Percentiles rank a stretch among this genome's conserved stretches.
Conservation (phyloP, 2,888 invertebrate species). For the Drosophila mulleri region DNA sequence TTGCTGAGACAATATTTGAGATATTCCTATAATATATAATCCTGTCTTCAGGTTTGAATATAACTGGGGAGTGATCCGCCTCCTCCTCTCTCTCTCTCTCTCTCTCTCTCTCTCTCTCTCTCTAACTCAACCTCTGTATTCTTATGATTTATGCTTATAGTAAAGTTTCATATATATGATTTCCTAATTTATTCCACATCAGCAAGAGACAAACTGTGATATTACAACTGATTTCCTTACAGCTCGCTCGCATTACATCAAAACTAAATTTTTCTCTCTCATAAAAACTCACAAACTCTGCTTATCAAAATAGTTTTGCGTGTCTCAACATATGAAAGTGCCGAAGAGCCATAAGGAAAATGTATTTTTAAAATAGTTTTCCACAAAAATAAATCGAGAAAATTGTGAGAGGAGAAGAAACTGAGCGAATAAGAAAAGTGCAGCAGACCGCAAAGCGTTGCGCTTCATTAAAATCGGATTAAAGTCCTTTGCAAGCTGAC, state of each 20-base stretch:
- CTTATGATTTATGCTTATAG: too few relatives aligned
- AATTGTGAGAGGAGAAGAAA: slow-evolving; percentile 20
- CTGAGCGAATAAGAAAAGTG: slow-evolving; percentile 34
- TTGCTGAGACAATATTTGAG: too few relatives aligned
- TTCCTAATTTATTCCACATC: too few relatives aligned
- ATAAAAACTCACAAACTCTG: neutral
- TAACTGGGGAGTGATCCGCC: too few relatives aligned
- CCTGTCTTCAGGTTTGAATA: too few relatives aligned
- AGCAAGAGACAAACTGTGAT: too few relatives aligned
- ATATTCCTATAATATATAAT: too few relatives aligned
- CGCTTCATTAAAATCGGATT: slow-evolving; percentile 85
- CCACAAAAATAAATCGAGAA: slow-evolving; percentile 36
- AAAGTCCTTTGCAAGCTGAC: slow-evolving; percentile 64
- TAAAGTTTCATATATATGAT: too few relatives aligned
- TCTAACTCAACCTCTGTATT: neutral
- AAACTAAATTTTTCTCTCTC: neutral
- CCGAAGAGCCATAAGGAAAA: slow-evolving; percentile 14
- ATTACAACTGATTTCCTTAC: too few relatives aligned
- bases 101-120: neutral
- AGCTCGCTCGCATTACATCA: too few relatives aligned
- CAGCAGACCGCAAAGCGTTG: slow-evolving; percentile 83
- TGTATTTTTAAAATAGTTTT: slow-evolving; percentile 14
- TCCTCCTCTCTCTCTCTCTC: neutral
- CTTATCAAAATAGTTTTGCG: neutral
- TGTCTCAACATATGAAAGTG: neutral